Evolutionary conservation across 1,140 invertebrate species (phyloP), one percentile per base, ranked within the genome.

Genomic region (Globodera rostochiensis): DNA sequence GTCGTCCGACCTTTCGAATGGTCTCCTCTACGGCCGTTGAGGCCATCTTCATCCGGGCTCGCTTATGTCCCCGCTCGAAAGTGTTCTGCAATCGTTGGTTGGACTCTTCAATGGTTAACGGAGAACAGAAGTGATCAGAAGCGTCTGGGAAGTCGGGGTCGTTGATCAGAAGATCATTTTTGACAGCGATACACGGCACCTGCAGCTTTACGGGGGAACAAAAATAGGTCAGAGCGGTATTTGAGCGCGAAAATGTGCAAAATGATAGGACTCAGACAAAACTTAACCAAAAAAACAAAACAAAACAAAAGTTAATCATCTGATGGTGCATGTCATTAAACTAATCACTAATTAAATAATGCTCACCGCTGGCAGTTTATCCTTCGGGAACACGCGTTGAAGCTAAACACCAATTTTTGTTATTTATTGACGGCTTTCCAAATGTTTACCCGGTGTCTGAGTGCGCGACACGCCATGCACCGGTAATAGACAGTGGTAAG

Each of bases 61-160:
- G 84, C 71, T 86, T 86, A 64, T 78, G 86, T 9, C 85, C 85
- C 15, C 85, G 71, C 74, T 86, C 85, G 70, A 86, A 86, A 47
- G 85, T 86, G 36, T 84, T 77, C 50, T 86, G 86, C 25, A 86
- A 53, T 13, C 85, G 86, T 21, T 86, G 69, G 81, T 86, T 87
- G 4, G 86, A 87, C 60, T 86, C 83, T 9, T 84, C 80, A 25
- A 86, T 85, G 11, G 83, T 87, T 21, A 87, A 53, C 0, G 85
- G 85, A 15, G 79, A 82, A 71, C 85, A 86, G 64, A 86, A 86
- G 70, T 86, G 85, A 47, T 86, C 86, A 15, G 71, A 73, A 3
- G 85, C 85, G 79, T 86, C 85, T 9, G 85, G 85, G 71, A 86
- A 86, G 53, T 87, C 85, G 11, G 85, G 85, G 71, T 86, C 85